These are phyloP conservation scores for Stegostoma tigrinum DNA, from an alignment of 2,113 vertebrate species.

Conservation along the genomic window DNA sequence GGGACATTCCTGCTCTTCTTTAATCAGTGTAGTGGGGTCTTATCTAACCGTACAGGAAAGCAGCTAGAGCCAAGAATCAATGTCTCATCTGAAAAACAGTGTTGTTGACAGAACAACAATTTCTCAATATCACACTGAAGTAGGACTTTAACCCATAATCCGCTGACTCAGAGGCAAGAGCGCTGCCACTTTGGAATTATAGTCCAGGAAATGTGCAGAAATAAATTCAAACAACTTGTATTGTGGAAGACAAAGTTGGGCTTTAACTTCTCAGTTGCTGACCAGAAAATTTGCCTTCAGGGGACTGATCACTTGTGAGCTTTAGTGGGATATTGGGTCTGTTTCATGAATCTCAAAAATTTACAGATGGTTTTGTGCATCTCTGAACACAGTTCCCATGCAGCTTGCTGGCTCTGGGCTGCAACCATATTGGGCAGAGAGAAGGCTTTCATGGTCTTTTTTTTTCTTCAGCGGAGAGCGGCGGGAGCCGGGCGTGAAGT, in stretches of 20 bases:
- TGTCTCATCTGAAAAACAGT: neutral
- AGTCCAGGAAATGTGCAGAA: neutral
- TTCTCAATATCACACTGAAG: neutral
- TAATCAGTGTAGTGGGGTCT: neutral
- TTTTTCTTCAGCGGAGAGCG: too few relatives aligned
- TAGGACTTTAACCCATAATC: neutral
- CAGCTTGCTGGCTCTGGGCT: too few relatives aligned
- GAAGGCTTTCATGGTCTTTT: too few relatives aligned
- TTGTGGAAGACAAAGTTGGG: neutral
- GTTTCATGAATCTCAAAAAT: too few relatives aligned
- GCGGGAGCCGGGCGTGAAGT: too few relatives aligned
- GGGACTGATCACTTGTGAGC: too few relatives aligned
- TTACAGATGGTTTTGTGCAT: too few relatives aligned
- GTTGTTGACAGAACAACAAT: neutral
- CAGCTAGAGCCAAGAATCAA: neutral
- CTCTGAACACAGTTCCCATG: too few relatives aligned
- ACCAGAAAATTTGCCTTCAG: too few relatives aligned
- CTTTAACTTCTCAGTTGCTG: too few relatives aligned
- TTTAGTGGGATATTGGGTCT: too few relatives aligned
- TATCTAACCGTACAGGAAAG: neutral
- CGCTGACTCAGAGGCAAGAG: neutral
- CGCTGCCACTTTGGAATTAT: neutral
- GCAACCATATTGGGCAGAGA: too few relatives aligned
- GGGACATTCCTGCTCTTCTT: neutral
- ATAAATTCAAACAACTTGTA: neutral